phyloP scores from a whole-genome alignment of 2,888 invertebrate genomes.

The Helicoverpa assulta region DNA sequence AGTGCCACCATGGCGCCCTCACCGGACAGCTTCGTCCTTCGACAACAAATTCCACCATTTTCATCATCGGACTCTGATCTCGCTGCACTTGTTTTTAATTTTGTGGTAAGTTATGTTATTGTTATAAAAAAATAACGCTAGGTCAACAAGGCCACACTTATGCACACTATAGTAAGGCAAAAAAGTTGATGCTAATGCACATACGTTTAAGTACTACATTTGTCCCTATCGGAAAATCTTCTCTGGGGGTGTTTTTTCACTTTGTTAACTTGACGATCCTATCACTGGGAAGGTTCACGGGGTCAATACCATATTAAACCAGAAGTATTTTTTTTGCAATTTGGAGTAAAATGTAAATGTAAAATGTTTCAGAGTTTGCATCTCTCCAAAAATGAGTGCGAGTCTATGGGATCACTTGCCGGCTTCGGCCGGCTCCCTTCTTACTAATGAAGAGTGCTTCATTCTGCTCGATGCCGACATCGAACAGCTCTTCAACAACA shows the following conservation, averaged over 20 bases:
- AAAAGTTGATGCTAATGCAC: too few relatives aligned
- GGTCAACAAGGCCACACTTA: background rate
- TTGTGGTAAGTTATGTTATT: slow-evolving; percentile 75
- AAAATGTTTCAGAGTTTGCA: slow-evolving; percentile 76
- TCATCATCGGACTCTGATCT: slow-evolving; percentile 75
- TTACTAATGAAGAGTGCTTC: slow-evolving; percentile 85
- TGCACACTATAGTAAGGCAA: background rate
- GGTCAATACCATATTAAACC: too few relatives aligned
- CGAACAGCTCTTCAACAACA: slow-evolving; percentile 80
- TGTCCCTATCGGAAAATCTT: too few relatives aligned
- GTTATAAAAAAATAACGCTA: background rate
- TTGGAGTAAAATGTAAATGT: slow-evolving; percentile 20
- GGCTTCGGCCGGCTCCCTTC: slow-evolving; percentile 87
- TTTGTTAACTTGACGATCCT: too few relatives aligned
- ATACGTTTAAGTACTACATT: too few relatives aligned
- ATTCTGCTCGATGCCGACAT: slow-evolving; percentile 87
- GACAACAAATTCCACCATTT: slow-evolving; percentile 90
- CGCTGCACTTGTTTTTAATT: slow-evolving; percentile 73
- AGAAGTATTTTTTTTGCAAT: background rate
- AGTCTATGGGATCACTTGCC: slow-evolving; percentile 81
- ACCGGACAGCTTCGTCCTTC: slow-evolving; percentile 91
- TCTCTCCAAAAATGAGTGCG: slow-evolving; percentile 81
- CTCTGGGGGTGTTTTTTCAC: too few relatives aligned
- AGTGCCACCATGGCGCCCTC: slow-evolving; percentile 96
- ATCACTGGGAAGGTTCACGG: too few relatives aligned